Conservation (phyloP, 2,113 vertebrate species). For the Illadopsis cleaveri region DNA sequence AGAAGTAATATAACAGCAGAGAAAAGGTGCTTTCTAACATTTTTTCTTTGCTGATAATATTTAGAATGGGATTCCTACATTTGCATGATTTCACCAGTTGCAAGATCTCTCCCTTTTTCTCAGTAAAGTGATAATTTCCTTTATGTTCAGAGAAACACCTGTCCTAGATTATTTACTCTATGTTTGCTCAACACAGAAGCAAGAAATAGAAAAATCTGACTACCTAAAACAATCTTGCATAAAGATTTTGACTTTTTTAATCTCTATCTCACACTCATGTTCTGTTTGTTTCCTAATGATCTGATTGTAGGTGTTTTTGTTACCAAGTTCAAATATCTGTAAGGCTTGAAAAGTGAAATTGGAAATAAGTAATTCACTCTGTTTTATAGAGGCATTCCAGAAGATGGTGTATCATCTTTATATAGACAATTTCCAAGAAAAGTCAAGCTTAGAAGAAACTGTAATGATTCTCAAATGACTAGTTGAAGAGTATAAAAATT, state of each 20-base stretch:
- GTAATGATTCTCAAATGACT: constrained; percentile 7
- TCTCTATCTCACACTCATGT: neutral
- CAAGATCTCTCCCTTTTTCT: neutral
- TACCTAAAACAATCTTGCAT: neutral
- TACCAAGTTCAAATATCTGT: neutral
- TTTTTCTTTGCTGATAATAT: neutral
- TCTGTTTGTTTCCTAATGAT: neutral
- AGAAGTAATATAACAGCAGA: neutral
- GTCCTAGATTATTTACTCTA: neutral
- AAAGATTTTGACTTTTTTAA: neutral
- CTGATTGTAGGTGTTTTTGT: neutral
- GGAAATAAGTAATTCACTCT: neutral
- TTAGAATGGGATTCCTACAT: neutral
- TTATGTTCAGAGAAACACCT: neutral
- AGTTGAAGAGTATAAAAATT: neutral
- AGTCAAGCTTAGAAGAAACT: neutral
- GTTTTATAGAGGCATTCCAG: neutral
- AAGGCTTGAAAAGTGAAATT: neutral
- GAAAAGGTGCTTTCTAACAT: neutral
- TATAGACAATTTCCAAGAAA: neutral
- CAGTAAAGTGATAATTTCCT: neutral
- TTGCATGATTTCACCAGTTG: neutral
- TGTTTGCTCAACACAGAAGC: neutral
- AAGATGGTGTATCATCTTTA: neutral
- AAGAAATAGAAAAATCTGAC: neutral